Evolutionary conservation across 2,797 vertebrate species (phyloP).

Genomic region (Brachymystax lenok): DNA sequence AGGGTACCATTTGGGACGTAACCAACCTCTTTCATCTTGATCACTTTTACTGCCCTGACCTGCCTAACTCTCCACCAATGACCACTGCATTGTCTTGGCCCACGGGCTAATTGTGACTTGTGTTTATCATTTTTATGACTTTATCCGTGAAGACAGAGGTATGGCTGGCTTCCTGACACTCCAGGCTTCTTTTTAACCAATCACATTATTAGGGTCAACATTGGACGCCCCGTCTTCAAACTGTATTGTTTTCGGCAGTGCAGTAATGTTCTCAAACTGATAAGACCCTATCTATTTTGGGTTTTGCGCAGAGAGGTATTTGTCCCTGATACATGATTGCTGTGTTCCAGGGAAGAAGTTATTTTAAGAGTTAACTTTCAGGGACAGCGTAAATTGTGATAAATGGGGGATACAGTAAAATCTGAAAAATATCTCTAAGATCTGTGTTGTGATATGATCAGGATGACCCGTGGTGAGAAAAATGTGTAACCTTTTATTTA

Average conservation of each 20-base stretch:
- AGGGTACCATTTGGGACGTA: conserved; percentile 31
- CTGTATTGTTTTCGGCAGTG: conserved; percentile 69
- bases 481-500: conserved; percentile 4
- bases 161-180: conserved; percentile 72
- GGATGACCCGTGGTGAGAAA: conserved; percentile 29
- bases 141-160: conserved; percentile 80
- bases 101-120: conserved; percentile 66
- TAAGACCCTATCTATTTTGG: conserved; percentile 72
- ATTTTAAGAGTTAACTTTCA: conserved; percentile 11
- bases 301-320: conserved; percentile 24
- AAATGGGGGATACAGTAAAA: background rate
- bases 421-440: background rate
- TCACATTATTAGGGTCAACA: conserved; percentile 74
- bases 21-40: conserved; percentile 61
- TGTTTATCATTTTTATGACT: conserved; percentile 84
- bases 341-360: conserved; percentile 7
- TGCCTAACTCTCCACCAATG: conserved; percentile 42
- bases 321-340: conserved; percentile 57
- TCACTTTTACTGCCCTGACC: conserved; percentile 61
- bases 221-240: conserved; percentile 61
- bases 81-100: conserved; percentile 66
- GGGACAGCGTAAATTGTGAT: background rate
- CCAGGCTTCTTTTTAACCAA: conserved; percentile 63
- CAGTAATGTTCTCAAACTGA: conserved; percentile 75
- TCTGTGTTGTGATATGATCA: background rate